Base-by-base conservation (phyloP, 2,888 invertebrate genomes). In the Erebia ligea region DNA sequence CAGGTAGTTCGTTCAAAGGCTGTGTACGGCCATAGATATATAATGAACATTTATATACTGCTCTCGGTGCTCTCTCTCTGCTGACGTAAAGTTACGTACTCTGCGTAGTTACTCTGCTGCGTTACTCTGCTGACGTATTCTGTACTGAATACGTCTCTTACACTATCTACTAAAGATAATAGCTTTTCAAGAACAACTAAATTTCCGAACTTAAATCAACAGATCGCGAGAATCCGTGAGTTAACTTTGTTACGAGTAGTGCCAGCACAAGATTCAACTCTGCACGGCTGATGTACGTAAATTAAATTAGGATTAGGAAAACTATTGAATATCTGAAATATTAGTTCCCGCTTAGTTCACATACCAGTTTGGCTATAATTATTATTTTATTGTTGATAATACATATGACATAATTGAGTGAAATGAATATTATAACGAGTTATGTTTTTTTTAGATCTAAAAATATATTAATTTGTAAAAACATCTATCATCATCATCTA, bases 151-250 rank as follows among this genome's bases (percentile, higher is more conserved):
- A 45, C 45, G 62, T 62, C 21, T 21, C 21, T 62, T 42, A 59
- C 45, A 62, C 42, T 21, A 48, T 4, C 21, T 62, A 21, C 48
- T 62, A 48, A 21, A 62, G 62, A 48, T 62, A 62, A 62, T 62
- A 48, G 25, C 62, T 62, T 62, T 48, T 48, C 48, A 21, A 62
- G 62, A 62, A 62, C 62, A 48, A 62, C 48, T 62, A 62, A 48
- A 62, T 62, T 62, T 48, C 21, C 45, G 21, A 62, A 62, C 62
- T 48, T 62, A 62, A 62, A 62, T 62, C 62, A 62, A 62, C 62
- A 62, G 48, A 62, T 62, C 21, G 62, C 48, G 42, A 62, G 48
- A 17, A 45, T 21, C 59, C 40, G n/a, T 62, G 21, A 21, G 48
- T 21, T 21, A 62, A 48, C 62, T 62, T 62, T 48, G 62, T 62